phyloP scores from a whole-genome alignment of 53 echinoderm and acorn worm genomes.

The Paelopatides confundens region DNA sequence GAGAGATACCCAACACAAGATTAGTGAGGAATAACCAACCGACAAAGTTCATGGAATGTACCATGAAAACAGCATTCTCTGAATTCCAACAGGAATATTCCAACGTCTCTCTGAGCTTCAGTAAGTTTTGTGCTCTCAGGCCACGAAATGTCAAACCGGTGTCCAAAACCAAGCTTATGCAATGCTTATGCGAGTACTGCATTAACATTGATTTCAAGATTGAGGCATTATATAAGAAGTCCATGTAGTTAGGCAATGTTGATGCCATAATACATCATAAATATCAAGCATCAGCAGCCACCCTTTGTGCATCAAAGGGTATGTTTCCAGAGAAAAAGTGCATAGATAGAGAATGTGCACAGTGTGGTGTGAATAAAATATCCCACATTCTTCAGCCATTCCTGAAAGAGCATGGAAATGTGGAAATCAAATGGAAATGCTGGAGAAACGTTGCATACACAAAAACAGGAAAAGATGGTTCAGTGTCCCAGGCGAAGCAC shows the following conservation, averaged over 20 bases:
- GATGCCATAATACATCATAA: not conserved
- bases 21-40: not conserved
- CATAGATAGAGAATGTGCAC: not conserved
- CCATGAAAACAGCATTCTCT: slow-evolving; percentile 13
- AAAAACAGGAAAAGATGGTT: not conserved
- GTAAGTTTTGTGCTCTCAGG: slow-evolving; percentile 17
- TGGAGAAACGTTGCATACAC: not conserved
- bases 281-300: not conserved
- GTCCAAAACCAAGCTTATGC: slow-evolving; percentile 50
- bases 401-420: not conserved
- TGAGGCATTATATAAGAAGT: too few relatives aligned
- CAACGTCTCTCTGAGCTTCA: slow-evolving; percentile 16
- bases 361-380: not conserved
- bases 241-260: too few relatives aligned
- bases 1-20: not conserved
- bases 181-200: slow-evolving; percentile 62
- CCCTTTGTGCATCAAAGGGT: slow-evolving; percentile 17
- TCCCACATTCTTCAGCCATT: not conserved
- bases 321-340: slow-evolving; percentile 47
- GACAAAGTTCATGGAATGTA: slow-evolving; percentile 59
- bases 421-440: not conserved
- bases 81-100: slow-evolving; percentile 52
- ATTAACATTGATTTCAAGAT: too few relatives aligned
- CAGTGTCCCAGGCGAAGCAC: too few relatives aligned
- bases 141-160: slow-evolving; percentile 53